These are phyloP conservation scores for Rhinichthys osculus DNA, from an alignment of 2,797 vertebrate species.

Conservation along the genomic window DNA sequence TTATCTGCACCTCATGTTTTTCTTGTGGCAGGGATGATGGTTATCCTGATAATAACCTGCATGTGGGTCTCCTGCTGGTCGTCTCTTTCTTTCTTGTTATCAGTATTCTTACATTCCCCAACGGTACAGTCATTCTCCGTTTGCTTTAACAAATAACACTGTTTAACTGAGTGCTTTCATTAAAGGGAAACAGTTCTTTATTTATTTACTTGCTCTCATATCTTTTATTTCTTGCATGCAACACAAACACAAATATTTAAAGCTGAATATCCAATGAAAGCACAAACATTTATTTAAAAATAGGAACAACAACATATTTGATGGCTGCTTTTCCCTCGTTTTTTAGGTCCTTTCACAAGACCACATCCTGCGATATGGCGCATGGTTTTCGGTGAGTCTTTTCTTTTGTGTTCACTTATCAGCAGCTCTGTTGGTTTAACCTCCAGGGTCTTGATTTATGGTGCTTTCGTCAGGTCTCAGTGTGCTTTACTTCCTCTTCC, in stretches of 20 bases:
- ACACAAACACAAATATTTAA: not conserved
- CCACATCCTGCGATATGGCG: conserved; percentile 92
- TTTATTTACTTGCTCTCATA: not conserved
- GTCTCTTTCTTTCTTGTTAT: conserved; percentile 95
- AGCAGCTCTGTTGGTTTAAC: not conserved
- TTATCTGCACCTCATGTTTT: not conserved
- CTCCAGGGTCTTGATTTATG: conserved; percentile 1
- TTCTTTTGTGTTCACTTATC: conserved; percentile 1
- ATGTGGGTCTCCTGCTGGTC: conserved; percentile 89
- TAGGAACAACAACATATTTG: not conserved
- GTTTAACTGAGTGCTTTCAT: conserved; percentile 74
- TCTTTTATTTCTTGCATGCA: not conserved
- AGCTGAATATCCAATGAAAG: not conserved
- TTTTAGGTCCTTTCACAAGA: conserved; percentile 89
- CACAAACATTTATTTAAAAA: not conserved
- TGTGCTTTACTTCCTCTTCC: conserved; percentile 96
- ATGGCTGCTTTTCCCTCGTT: not conserved
- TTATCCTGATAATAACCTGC: conserved; percentile 89
- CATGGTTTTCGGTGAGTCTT: conserved; percentile 93
- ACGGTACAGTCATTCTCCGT: conserved; percentile 78
- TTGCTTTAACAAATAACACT: conserved; percentile 65
- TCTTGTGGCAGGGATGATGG: conserved; percentile 86
- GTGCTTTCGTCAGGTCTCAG: conserved; percentile 83
- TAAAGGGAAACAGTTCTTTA: too few relatives aligned
- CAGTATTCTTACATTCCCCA: conserved; percentile 95